A percentile compares a stretch with the other conserved stretches of the same genome.
Conservation (phyloP, 2,888 invertebrate species). For the Drosophila kanekoi region DNA sequence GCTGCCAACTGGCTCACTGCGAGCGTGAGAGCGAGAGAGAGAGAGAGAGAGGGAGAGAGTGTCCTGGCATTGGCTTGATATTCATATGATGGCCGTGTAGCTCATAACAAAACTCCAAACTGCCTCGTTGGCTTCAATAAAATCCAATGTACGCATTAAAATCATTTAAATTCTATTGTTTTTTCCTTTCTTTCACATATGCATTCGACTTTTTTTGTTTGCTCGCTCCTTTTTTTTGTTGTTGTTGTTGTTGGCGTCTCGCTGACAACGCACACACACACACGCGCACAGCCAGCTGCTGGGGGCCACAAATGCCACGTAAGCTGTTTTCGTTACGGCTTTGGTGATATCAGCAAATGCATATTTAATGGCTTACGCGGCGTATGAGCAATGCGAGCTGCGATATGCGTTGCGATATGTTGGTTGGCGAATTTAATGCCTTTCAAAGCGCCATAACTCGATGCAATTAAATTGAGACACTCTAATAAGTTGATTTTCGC, state of each 20-base stretch:
- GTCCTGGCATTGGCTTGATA: constrained; percentile 49
- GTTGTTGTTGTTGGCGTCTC: constrained; percentile 24
- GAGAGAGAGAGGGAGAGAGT: too few relatives aligned
- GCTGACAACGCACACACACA: constrained; percentile 19
- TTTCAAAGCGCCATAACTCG: constrained; percentile 42
- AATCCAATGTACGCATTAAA: constrained; percentile 81
- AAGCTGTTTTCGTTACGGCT: constrained; percentile 77
- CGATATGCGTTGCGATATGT: constrained; percentile 37
- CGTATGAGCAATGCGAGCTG: constrained; percentile 66
- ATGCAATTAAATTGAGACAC: constrained; percentile 10
- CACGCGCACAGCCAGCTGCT: constrained; percentile 4
- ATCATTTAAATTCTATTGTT: constrained; percentile 83
- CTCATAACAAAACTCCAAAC: constrained; percentile 63
- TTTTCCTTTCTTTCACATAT: constrained; percentile 55
- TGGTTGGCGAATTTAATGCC: constrained; percentile 34
- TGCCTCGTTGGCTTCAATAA: constrained; percentile 66
- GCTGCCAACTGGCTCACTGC: constrained; percentile 8
- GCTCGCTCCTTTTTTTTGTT: constrained; percentile 2
- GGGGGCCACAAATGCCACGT: constrained; percentile 59
- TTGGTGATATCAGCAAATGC: constrained; percentile 78
- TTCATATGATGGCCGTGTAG: constrained; percentile 66
- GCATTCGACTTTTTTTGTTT: constrained; percentile 44
- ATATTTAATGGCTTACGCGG: constrained; percentile 76
- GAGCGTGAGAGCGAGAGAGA: background rate
- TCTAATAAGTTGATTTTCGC: constrained; percentile 13